These are phyloP conservation scores for Drosophila mimetica DNA, from an alignment of 2,888 invertebrate species.

Conservation along the genomic window DNA sequence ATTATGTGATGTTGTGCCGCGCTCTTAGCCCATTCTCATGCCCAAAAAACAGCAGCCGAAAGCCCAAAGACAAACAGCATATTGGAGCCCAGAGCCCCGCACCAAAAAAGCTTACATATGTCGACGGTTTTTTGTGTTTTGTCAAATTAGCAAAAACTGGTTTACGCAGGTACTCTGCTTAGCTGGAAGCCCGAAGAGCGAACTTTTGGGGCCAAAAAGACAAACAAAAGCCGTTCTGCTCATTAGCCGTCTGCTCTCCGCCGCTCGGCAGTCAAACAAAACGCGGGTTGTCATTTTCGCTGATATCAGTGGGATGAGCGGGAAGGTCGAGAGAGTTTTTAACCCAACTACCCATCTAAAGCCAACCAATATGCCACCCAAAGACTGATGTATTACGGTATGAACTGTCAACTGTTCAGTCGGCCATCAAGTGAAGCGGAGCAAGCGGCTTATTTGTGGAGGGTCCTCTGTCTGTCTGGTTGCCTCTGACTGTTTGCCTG, in stretches of 20 bases:
- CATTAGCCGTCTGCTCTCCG: constrained; percentile 58
- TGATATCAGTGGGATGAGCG: constrained; percentile 38
- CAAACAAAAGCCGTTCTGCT: constrained; percentile 70
- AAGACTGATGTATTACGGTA: constrained; percentile 21
- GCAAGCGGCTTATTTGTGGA: constrained; percentile 36
- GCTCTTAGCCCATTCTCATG: constrained; percentile 11
- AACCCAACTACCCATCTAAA: not conserved
- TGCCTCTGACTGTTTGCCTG: not conserved
- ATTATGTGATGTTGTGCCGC: constrained; percentile 20
- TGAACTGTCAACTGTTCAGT: constrained; percentile 15
- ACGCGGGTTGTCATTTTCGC: constrained; percentile 23
- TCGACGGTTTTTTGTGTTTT: constrained; percentile 45
- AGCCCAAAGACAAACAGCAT: constrained; percentile 44
- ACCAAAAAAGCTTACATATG: constrained; percentile 22
- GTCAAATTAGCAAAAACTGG: constrained; percentile 74
- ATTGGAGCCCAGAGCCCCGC: constrained; percentile 22
- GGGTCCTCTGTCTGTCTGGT: constrained; percentile 16
- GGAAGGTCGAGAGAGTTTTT: constrained; percentile 39
- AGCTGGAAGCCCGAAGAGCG: constrained; percentile 27
- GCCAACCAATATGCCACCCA: constrained; percentile 1
- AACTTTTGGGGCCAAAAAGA: constrained; percentile 43
- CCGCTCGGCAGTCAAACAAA: constrained; percentile 41
- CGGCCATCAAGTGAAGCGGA: constrained; percentile 33
- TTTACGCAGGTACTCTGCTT: constrained; percentile 50
- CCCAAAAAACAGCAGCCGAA: constrained; percentile 28